These are phyloP conservation scores for Nemurella pictetii DNA, from an alignment of 2,888 invertebrate genomes.

Conservation along the genomic window DNA sequence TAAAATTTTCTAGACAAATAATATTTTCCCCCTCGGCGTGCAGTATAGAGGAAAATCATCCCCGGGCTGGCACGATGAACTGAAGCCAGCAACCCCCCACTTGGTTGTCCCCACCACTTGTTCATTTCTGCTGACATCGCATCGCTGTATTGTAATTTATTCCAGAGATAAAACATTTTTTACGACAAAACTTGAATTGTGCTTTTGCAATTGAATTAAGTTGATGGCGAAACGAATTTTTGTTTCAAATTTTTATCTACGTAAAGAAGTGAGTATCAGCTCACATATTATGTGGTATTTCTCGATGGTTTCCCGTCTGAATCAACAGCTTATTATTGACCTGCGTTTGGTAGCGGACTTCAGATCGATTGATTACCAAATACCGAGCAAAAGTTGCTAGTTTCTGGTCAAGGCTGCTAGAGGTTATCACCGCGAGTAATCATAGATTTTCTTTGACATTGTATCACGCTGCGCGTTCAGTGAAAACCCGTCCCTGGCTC, in stretches of 20 bases:
- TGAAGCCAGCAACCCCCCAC: neutral
- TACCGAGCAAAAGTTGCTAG: neutral
- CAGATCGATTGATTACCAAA: neutral
- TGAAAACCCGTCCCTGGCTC: neutral
- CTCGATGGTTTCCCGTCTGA: neutral
- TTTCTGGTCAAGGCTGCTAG: neutral
- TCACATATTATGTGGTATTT: neutral
- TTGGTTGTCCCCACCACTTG: neutral
- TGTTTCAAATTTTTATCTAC: conserved; percentile 17
- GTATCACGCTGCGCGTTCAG: neutral
- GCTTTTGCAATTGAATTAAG: conserved; percentile 27
- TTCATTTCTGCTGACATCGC: conserved; percentile 27
- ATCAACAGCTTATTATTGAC: neutral
- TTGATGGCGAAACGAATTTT: conserved; percentile 21
- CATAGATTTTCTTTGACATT: neutral
- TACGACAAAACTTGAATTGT: conserved; percentile 24
- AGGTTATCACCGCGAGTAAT: neutral
- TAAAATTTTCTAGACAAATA: conserved; percentile 10
- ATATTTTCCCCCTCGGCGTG: neutral
- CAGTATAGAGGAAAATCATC: neutral
- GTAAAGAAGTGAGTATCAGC: neutral
- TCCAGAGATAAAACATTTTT: conserved; percentile 27
- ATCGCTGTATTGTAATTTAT: conserved; percentile 29
- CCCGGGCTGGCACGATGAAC: neutral
- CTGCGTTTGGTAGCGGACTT: neutral